A percentile compares a stretch with the other conserved stretches of the same genome.
phyloP scores from a whole-genome alignment of 2,888 invertebrate species.

The Drosophila ezoana region DNA sequence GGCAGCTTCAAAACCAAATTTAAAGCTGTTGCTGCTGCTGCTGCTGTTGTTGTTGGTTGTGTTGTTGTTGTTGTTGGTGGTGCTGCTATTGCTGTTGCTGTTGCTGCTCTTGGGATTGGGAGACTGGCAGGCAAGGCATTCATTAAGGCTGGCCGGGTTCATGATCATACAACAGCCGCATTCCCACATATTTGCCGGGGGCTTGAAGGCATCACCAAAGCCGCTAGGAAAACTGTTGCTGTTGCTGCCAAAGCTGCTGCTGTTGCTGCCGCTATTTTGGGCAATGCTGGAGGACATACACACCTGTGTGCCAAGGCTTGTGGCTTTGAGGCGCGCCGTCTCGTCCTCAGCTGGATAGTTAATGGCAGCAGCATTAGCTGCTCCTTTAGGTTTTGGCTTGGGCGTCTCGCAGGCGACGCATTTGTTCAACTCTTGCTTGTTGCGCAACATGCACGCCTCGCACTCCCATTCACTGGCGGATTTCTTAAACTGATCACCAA shows the following conservation, averaged over 20 bases:
- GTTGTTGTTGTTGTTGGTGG: constrained; percentile 20
- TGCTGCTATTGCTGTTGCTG: constrained; percentile 9
- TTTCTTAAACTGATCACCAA: constrained; percentile 86
- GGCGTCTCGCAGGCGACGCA: constrained; percentile 87
- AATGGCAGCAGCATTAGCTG: constrained; percentile 19
- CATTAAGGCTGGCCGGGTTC: constrained; percentile 85
- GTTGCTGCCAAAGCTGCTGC: constrained; percentile 7
- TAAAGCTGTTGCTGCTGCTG: constrained; percentile 39
- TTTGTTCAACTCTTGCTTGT: constrained; percentile 84
- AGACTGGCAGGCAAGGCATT: constrained; percentile 87
- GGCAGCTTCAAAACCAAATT: constrained; percentile 53
- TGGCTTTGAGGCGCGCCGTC: constrained; percentile 79
- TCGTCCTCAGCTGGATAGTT: constrained; percentile 47
- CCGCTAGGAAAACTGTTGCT: constrained; percentile 16
- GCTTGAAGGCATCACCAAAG: constrained; percentile 86
- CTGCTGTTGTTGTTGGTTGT: constrained; percentile 11
- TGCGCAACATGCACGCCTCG: constrained; percentile 87
- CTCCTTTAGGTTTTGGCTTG: constrained; percentile 62
- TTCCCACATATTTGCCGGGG: constrained; percentile 87
- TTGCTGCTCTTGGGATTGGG: constrained; percentile 81
- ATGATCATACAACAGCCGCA: constrained; percentile 87
- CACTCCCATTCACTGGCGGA: constrained; percentile 89
- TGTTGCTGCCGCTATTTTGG: constrained; percentile 13
- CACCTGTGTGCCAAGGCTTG: constrained; percentile 2
- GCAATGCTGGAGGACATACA: neutral